These are phyloP conservation scores for Oceanites oceanicus DNA, from an alignment of 2,113 vertebrate genomes.

Conservation along the genomic window DNA sequence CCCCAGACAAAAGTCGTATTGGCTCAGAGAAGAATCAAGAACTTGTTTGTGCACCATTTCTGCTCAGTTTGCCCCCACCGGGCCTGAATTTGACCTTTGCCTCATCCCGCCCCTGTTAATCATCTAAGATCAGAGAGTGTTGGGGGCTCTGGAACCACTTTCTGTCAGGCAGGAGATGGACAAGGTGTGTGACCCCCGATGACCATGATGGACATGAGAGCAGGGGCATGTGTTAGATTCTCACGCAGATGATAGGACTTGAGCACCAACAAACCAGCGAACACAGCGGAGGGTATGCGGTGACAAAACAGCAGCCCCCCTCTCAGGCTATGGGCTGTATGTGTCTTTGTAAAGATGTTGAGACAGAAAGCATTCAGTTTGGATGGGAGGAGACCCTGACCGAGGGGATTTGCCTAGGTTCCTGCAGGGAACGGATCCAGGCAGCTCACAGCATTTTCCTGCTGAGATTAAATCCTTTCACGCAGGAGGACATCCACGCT, in stretches of 20 bases:
- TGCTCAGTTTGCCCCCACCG: not conserved
- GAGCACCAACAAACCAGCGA: not conserved
- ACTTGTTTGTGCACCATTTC: not conserved
- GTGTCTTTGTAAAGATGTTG: not conserved
- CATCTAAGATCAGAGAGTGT: not conserved
- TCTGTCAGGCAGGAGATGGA: not conserved
- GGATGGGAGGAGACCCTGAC: not conserved
- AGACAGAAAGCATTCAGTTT: not conserved
- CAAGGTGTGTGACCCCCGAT: too few relatives aligned
- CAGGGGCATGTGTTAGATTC: not conserved
- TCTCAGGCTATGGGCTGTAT: not conserved
- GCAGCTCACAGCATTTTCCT: not conserved
- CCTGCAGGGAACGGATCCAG: not conserved
- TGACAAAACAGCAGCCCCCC: not conserved
- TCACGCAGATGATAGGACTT: not conserved
- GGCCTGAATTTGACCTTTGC: not conserved
- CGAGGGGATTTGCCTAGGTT: not conserved
- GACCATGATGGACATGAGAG: accelerated
- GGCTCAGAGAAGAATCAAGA: not conserved
- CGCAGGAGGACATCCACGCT: not conserved
- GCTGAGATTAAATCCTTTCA: not conserved
- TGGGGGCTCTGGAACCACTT: not conserved
- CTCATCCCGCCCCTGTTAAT: not conserved
- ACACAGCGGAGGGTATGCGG: not conserved
- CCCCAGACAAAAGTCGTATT: too few relatives aligned